Conservation (phyloP, 2,888 invertebrate species). For the Pelosia muscerda region DNA sequence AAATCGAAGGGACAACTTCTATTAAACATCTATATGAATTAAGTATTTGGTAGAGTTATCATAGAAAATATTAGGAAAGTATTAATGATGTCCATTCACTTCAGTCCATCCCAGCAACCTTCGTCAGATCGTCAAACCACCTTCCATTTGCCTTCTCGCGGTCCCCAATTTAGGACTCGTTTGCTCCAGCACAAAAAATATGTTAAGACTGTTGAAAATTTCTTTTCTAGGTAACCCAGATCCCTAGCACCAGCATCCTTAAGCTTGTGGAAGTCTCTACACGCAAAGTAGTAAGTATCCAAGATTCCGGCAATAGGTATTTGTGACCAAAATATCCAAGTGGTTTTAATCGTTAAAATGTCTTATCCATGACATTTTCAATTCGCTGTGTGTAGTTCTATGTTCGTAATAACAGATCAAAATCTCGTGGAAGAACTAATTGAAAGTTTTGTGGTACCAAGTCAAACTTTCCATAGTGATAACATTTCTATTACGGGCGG, state of each 20-base stretch:
- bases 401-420: slow-evolving; percentile 24
- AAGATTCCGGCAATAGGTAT: no score
- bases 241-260: neutral
- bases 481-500: slow-evolving; percentile 43
- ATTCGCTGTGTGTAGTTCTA: neutral
- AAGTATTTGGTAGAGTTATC: neutral
- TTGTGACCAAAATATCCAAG: neutral
- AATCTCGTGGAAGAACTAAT: slow-evolving; percentile 45
- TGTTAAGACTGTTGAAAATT: neutral
- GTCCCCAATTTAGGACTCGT: neutral
- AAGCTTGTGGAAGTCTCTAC: neutral
- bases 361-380: neutral
- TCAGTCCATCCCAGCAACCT: no score
- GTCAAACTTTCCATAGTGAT: slow-evolving; percentile 42
- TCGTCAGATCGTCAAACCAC: no score
- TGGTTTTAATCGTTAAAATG: neutral
- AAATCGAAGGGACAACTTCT: neutral
- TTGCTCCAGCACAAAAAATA: no score
- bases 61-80: neutral
- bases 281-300: no score
- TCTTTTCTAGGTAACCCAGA: neutral
- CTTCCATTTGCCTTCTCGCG: no score
- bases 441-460: slow-evolving; percentile 42
- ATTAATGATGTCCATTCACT: neutral
- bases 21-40: neutral